phyloP scores from a whole-genome alignment of 2,113 vertebrate species.

The Piprites chloris region DNA sequence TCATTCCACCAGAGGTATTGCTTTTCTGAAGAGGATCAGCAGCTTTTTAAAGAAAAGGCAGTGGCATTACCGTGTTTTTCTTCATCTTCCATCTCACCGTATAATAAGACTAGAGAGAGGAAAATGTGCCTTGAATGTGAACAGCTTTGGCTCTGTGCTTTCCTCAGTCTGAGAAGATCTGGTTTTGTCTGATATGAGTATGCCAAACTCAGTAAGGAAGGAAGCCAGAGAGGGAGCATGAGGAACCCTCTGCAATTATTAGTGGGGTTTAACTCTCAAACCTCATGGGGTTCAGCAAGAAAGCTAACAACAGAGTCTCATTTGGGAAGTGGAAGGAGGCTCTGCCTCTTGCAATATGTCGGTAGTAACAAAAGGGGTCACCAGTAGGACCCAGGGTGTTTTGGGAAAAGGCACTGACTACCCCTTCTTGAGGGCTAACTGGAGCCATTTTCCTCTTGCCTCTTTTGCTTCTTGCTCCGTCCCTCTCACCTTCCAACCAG shows the following conservation, averaged over 20 bases:
- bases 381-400: neutral
- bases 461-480: neutral
- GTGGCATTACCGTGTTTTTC: neutral
- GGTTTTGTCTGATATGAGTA: neutral
- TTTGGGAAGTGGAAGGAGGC: neutral
- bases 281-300: neutral
- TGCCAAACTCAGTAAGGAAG: neutral
- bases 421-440: neutral
- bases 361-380: neutral
- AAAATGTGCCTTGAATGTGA: neutral
- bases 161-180: neutral
- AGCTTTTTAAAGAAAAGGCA: slow-evolving; percentile 39
- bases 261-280: neutral
- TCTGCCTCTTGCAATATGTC: neutral
- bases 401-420: neutral
- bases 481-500: neutral
- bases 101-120: neutral
- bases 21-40: slow-evolving; percentile 20
- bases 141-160: neutral
- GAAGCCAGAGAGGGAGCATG: neutral
- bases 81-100: neutral
- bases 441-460: neutral
- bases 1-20: slow-evolving; percentile 35
- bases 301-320: neutral
- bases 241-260: neutral